Evolutionary conservation across 2,888 invertebrate species (phyloP).

Genomic region (Xanthia icteritia): DNA sequence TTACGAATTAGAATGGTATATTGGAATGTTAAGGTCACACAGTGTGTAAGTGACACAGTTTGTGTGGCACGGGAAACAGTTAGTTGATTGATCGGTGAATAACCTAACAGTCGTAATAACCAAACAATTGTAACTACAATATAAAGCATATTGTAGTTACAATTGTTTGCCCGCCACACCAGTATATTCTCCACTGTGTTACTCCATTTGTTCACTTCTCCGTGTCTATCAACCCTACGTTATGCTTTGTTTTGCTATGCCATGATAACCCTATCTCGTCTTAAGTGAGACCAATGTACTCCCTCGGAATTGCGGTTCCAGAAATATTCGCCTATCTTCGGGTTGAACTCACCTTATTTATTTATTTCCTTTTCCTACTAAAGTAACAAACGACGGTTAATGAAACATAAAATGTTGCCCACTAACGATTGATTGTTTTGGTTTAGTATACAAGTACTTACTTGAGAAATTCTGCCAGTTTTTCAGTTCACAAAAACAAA

Average conservation of each 20-base stretch:
- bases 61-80: neutral
- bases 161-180: no score
- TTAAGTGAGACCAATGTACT: conserved; percentile 60
- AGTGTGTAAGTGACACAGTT: no score
- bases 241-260: conserved; percentile 40
- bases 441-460: neutral
- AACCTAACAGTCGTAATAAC: neutral
- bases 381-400: conserved; percentile 12
- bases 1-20: neutral
- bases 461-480: no score
- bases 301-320: conserved; percentile 41
- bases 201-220: conserved; percentile 25
- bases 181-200: neutral
- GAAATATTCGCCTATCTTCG: conserved; percentile 56
- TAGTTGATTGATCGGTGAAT: neutral
- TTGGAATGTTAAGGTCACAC: no score
- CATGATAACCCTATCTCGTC: conserved; percentile 54
- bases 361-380: conserved; percentile 26
- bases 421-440: no score
- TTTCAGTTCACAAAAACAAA: neutral
- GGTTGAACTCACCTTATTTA: conserved; percentile 36
- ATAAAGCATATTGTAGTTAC: no score
- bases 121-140: neutral
- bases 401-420: neutral
- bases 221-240: conserved; percentile 9